Conservation (phyloP, 2,797 vertebrate species). For the Masticophis lateralis region DNA sequence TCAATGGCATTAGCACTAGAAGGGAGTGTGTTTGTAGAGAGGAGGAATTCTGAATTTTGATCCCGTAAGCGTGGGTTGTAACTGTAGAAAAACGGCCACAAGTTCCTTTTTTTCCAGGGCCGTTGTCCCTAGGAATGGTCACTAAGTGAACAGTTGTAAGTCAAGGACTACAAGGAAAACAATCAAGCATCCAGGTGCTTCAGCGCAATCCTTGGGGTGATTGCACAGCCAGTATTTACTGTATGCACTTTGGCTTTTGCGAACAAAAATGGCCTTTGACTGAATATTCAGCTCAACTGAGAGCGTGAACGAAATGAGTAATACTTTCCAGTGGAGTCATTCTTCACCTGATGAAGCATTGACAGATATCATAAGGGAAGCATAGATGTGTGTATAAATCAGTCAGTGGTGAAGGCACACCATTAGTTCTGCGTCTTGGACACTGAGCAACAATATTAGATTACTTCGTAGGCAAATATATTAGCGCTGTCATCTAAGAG, state of each 20-base stretch:
- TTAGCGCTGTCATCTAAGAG: not conserved
- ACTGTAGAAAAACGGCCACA: too few species aligned
- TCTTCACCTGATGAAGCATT: not conserved
- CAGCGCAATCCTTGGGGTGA: not conserved
- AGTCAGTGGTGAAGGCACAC: not conserved
- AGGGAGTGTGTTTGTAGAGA: too few species aligned
- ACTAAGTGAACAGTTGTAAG: not conserved
- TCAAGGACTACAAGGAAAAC: not conserved
- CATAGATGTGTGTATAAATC: not conserved
- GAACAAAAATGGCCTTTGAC: not conserved
- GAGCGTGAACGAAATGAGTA: not conserved
- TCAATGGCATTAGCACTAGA: too few species aligned
- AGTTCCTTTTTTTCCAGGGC: not conserved
- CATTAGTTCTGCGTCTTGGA: not conserved
- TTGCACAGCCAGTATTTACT: not conserved
- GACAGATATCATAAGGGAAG: not conserved
- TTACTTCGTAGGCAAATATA: not conserved
- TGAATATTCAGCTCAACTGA: not conserved
- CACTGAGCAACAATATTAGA: not conserved
- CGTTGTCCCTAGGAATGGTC: not conserved
- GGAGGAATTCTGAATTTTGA: too few species aligned
- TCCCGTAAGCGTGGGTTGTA: too few species aligned
- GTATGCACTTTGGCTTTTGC: not conserved
- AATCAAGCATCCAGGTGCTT: not conserved
- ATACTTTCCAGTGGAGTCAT: not conserved